A percentile compares a stretch with the other conserved stretches of the same genome.
Conservation (phyloP, 1,140 invertebrate species). For the Eumaeus atala region DNA sequence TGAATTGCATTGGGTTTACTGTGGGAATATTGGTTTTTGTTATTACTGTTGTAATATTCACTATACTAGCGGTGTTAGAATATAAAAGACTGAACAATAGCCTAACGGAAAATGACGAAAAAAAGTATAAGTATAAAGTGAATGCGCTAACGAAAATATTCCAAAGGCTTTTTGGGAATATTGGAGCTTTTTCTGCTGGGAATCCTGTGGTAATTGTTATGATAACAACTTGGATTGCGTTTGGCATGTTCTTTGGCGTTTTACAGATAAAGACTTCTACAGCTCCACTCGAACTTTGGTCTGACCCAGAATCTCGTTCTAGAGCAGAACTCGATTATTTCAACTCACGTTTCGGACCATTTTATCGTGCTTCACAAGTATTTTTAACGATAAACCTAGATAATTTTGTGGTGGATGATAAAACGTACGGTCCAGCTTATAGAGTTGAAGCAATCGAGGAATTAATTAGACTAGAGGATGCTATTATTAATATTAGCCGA, state of each 20-base stretch:
- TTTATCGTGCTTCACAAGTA: constrained; percentile 92
- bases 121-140: constrained; percentile 20
- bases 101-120: constrained; percentile 8
- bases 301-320: constrained; percentile 82
- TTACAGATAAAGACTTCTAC: constrained; percentile 81
- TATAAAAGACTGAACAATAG: constrained; percentile 29
- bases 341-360: constrained; percentile 89
- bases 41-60: constrained; percentile 40
- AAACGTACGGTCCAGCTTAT: constrained; percentile 56
- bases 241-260: constrained; percentile 79
- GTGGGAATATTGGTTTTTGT: constrained; percentile 46
- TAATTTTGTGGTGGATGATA: constrained; percentile 39
- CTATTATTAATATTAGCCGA: constrained; percentile 46
- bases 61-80: constrained; percentile 37
- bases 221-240: constrained; percentile 74
- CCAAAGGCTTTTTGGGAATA: constrained; percentile 41
- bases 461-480: constrained; percentile 50
- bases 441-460: constrained; percentile 53
- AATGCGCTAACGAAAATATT: constrained; percentile 38
- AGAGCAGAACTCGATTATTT: constrained; percentile 89
- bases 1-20: constrained; percentile 51
- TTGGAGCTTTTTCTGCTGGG: constrained; percentile 76
- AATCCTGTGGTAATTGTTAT: constrained; percentile 78
- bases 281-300: constrained; percentile 93
- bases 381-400: constrained; percentile 76